phyloP scores from a whole-genome alignment of 2,888 invertebrate species.

The Pycnomerus fuliginosus region DNA sequence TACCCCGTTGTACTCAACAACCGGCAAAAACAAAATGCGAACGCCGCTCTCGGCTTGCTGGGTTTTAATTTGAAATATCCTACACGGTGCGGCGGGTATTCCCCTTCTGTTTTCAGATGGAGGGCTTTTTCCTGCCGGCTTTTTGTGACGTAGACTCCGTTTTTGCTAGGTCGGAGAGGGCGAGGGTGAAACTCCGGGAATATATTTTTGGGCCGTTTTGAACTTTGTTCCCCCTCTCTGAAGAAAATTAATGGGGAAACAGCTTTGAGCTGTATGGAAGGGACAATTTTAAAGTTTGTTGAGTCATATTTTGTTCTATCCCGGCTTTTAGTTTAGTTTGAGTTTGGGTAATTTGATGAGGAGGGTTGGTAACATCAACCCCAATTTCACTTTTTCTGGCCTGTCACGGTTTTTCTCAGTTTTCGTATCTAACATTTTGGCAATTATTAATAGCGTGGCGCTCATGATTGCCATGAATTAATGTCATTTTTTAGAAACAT shows the following conservation, averaged over 20 bases:
- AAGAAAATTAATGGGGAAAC: constrained; percentile 49
- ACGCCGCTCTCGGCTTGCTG: constrained; percentile 36
- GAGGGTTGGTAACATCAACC: constrained; percentile 29
- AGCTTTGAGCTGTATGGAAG: constrained; percentile 38
- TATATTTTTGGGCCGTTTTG: constrained; percentile 47
- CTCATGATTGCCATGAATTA: not conserved
- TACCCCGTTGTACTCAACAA: constrained; percentile 35
- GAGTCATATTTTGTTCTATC: constrained; percentile 38
- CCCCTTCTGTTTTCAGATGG: constrained; percentile 30
- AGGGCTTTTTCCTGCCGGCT: constrained; percentile 42
- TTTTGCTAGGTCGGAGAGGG: constrained; percentile 31
- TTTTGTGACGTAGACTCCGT: constrained; percentile 42
- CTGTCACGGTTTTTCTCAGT: constrained; percentile 21
- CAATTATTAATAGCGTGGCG: no score
- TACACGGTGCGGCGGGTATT: constrained; percentile 33
- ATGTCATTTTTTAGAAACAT: no score
- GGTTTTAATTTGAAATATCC: constrained; percentile 42
- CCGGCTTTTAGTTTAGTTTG: constrained; percentile 31
- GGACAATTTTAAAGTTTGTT: constrained; percentile 45
- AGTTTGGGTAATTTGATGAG: constrained; percentile 37
- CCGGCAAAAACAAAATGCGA: constrained; percentile 50
- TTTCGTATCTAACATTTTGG: not conserved
- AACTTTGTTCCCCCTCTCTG: constrained; percentile 42
- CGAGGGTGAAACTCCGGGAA: constrained; percentile 34
- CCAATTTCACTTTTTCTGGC: constrained; percentile 27